Conservation (phyloP, 2,888 invertebrate genomes). For the Papilio gigon region DNA sequence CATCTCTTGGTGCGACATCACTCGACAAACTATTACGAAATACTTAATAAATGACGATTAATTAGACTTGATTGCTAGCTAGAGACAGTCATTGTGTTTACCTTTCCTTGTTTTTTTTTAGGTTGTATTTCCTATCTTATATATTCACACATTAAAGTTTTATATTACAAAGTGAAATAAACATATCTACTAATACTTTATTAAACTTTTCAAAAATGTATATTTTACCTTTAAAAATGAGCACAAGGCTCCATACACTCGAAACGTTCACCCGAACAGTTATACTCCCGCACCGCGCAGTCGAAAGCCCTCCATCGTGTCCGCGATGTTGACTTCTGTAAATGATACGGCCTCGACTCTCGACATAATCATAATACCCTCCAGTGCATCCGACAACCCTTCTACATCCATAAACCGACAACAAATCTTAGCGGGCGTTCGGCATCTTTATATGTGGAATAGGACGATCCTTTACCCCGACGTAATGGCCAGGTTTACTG, state of each 20-base stretch:
- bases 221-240: constrained; percentile 43
- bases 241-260: constrained; percentile 45
- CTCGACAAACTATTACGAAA: constrained; percentile 55
- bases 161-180: constrained; percentile 8
- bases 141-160: constrained; percentile 1
- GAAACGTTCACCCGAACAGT: constrained; percentile 57
- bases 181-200: constrained; percentile 11
- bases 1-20: constrained; percentile 58
- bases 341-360: constrained; percentile 77
- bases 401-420: constrained; percentile 78
- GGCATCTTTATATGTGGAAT: constrained; percentile 80
- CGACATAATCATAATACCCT: constrained; percentile 79
- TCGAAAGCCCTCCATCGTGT: constrained; percentile 72
- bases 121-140: too few relatives aligned
- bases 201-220: constrained; percentile 30
- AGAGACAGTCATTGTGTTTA: not conserved
- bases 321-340: constrained; percentile 79
- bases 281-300: constrained; percentile 64
- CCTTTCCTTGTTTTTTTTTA: not conserved
- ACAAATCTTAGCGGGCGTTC: constrained; percentile 79
- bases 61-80: not conserved
- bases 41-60: constrained; percentile 28
- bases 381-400: constrained; percentile 76
- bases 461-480: constrained; percentile 80
- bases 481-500: constrained; percentile 81